A percentile compares a stretch with the other conserved stretches of the same genome.
phyloP scores from a whole-genome alignment of 2,797 vertebrate genomes.

The Lophius americanus region DNA sequence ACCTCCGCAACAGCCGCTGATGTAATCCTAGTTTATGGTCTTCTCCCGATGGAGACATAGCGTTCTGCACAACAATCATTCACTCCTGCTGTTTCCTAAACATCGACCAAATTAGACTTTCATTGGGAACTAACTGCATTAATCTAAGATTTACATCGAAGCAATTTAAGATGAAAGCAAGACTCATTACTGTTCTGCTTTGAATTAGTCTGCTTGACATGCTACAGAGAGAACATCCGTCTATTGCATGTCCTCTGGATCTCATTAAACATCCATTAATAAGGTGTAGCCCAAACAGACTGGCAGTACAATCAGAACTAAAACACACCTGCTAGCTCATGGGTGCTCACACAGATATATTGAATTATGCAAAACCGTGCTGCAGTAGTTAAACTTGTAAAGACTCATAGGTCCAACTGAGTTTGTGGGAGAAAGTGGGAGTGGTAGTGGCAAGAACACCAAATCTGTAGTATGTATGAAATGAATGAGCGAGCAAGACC shows the following conservation, averaged over 20 bases:
- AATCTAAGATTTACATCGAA: constrained; percentile 53
- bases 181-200: constrained; percentile 39
- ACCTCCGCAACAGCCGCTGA: constrained; percentile 69
- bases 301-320: constrained; percentile 33
- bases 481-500: no score
- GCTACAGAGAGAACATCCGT: constrained; percentile 35
- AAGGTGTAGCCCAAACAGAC: constrained; percentile 49
- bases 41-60: constrained; percentile 32
- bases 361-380: background rate
- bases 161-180: constrained; percentile 58
- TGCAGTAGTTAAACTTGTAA: constrained; percentile 13
- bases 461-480: no score
- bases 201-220: constrained; percentile 65
- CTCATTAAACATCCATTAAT: constrained; percentile 56
- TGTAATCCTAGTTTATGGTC: constrained; percentile 70
- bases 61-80: constrained; percentile 49
- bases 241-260: constrained; percentile 43
- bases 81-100: constrained; percentile 56
- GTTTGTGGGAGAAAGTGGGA: constrained; percentile 22
- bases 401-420: constrained; percentile 26
- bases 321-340: constrained; percentile 36
- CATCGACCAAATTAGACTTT: constrained; percentile 53
- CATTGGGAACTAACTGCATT: constrained; percentile 50
- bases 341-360: constrained; percentile 8
- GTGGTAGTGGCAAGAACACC: background rate